Percentiles rank a stretch among this genome's conserved stretches.
Evolutionary conservation across 2,113 vertebrate species (phyloP).

Genomic region (Sus scrofa): T2T-Sscrofa CM000824.6:41125501-41126000

Average conservation of each 20-base stretch:
- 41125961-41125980: constrained; percentile 71
- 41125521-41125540: neutral
- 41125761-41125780: neutral
- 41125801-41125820: neutral
- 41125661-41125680: constrained; percentile 27
- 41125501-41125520: neutral
- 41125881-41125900: neutral
- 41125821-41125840: neutral
- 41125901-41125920: neutral
- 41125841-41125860: neutral
- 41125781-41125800: constrained; percentile 30
- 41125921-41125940: constrained; percentile 18
- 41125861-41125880: neutral
- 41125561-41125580: neutral
- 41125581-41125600: neutral
- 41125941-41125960: constrained; percentile 57
- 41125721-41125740: neutral
- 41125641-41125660: neutral
- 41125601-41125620: neutral
- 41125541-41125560: no score
- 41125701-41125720: neutral
- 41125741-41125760: constrained; percentile 24
- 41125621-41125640: neutral
- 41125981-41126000: constrained; percentile 81
- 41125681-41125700: neutral